Evolutionary conservation across 2,888 invertebrate species (phyloP), one percentile per base, ranked within the genome.

Genomic region (Gerris lacustris): DNA sequence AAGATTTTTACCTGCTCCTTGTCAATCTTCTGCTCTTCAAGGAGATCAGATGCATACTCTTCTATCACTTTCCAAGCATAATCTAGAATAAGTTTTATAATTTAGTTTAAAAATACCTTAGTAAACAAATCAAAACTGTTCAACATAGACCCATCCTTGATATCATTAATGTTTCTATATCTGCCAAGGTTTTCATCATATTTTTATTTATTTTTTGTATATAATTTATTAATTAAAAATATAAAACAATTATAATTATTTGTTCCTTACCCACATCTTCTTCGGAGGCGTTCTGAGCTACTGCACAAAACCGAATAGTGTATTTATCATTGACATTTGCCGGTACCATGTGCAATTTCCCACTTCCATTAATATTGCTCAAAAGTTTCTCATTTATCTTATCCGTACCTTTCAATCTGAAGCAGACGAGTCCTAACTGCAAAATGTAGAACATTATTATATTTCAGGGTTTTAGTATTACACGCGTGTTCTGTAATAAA

Each of bases 321-420:
- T 91, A 96, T 77, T 88, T 88, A 68, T 95, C 94, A 78, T 92
- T 90, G 31, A 96, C 89, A 66, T 87, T 88, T 0, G 96, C 93
- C 0, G 96, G 96, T 11, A 96, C 96, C 96, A 98, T 97, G 80
- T 98, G 97, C 73, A 98, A 83, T 80, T 91, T 92, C 15, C 96
- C 97, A 6, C 96, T 95, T 72, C 92, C 96, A 79, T 98, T 98
- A 76, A 98, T 94, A 75, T 87, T 87, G 72, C 94, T 93, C 76
- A 98, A 82, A 63, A 98, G 83, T 80, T 93, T 94, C 81, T 96
- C 94, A 80, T 97, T 97, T 69, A 94, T 79, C 77, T 90, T 89
- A 77, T 89, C 88, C 6, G 83, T 80, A 70, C 92, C 93, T 79
- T 88, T 87, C 17, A 95, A 84, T 0, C 95, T 89, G 80, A 96